Conservation (phyloP, 2,113 vertebrate genomes). For the Hyla sarda region DNA sequence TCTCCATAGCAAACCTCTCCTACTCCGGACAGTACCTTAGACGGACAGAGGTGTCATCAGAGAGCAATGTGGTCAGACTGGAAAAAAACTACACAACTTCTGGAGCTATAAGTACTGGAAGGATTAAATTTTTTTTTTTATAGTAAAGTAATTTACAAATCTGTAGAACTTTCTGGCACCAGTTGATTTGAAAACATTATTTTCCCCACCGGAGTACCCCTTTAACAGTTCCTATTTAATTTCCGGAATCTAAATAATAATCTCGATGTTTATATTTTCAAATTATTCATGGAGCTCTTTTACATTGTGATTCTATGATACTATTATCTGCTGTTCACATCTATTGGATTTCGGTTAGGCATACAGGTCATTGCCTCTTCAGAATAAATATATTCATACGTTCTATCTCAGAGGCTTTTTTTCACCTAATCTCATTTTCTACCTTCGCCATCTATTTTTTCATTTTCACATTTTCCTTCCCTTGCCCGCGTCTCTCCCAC, state of each 20-base stretch:
- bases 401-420: conserved; percentile 18
- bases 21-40: too few relatives aligned
- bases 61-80: too few relatives aligned
- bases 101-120: too few relatives aligned
- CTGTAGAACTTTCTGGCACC: too few relatives aligned
- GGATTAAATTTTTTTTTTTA: too few relatives aligned
- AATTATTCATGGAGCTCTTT: neutral
- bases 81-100: too few relatives aligned
- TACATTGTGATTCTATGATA: neutral
- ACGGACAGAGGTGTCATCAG: too few relatives aligned
- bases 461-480: conserved; percentile 17
- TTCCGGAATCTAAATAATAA: neutral
- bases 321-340: too few relatives aligned
- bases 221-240: neutral
- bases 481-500: neutral
- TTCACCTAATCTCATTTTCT: conserved; percentile 12
- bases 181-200: too few relatives aligned
- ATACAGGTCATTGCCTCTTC: neutral
- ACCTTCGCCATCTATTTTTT: conserved; percentile 15
- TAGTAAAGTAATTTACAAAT: too few relatives aligned
- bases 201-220: too few relatives aligned
- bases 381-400: conserved; percentile 9
- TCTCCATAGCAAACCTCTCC: too few relatives aligned
- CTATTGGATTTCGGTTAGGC: neutral
- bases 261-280: neutral